Evolutionary conservation across 2,888 invertebrate species (phyloP).

Genomic region (Xylota sylvarum): DNA sequence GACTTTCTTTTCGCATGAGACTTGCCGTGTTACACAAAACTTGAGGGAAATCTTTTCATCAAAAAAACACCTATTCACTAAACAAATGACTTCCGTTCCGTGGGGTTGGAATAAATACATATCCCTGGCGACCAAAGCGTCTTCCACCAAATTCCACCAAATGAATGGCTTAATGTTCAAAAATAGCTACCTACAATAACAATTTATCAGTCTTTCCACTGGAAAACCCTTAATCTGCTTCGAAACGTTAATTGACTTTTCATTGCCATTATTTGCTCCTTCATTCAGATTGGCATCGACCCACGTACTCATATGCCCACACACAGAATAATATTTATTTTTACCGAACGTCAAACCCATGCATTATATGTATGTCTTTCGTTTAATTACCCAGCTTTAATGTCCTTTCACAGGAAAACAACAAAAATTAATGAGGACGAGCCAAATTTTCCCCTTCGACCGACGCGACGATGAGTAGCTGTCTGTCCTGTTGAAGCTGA

Average conservation of each 20-base stretch:
- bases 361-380: neutral
- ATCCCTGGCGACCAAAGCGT: no score
- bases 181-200: neutral
- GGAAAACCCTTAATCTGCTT: neutral
- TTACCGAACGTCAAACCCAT: neutral
- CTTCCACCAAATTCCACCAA: neutral
- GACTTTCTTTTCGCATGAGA: no score
- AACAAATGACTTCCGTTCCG: no score
- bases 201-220: neutral
- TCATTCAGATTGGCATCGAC: slow-evolving; percentile 9
- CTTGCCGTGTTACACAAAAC: no score
- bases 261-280: slow-evolving; percentile 29
- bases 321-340: slow-evolving; percentile 29
- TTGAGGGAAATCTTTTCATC: no score
- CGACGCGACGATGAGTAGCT: neutral
- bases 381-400: slow-evolving; percentile 33
- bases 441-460: slow-evolving; percentile 23
- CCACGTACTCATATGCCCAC: neutral
- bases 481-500: slow-evolving; percentile 5
- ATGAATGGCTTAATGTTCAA: neutral
- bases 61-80: no score
- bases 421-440: slow-evolving; percentile 19
- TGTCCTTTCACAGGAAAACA: slow-evolving; percentile 21
- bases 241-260: slow-evolving; percentile 35
- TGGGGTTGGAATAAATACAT: no score